A percentile compares a stretch with the other conserved stretches of the same genome.
phyloP scores from a whole-genome alignment of 2,888 invertebrate genomes.

The Parnassius apollo region DNA sequence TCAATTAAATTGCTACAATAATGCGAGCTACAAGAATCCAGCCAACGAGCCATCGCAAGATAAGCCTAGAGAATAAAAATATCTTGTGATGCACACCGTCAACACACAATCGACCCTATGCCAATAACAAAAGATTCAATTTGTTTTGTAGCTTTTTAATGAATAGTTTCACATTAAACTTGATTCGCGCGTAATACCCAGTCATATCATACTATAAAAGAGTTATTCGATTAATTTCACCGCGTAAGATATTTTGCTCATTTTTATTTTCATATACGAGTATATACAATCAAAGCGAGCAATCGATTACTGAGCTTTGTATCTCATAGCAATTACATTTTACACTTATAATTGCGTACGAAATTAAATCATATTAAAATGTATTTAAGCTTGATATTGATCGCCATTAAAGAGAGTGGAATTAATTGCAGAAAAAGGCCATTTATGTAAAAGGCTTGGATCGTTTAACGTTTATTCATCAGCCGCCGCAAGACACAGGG shows the following conservation, averaged over 20 bases:
- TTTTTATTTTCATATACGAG: slow-evolving; percentile 25
- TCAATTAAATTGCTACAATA: slow-evolving; percentile 44
- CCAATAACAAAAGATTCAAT: slow-evolving; percentile 19
- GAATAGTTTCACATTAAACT: slow-evolving; percentile 45
- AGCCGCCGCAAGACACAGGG: too few species aligned
- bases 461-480: too few species aligned
- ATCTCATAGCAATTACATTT: slow-evolving; percentile 21
- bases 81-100: slow-evolving; percentile 23
- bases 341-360: slow-evolving; percentile 15
- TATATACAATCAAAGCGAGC: slow-evolving; percentile 20
- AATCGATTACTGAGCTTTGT: slow-evolving; percentile 9
- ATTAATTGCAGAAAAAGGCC: background rate
- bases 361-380: slow-evolving; percentile 9
- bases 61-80: slow-evolving; percentile 43
- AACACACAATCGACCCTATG: slow-evolving; percentile 33
- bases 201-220: slow-evolving; percentile 40
- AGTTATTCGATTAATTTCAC: slow-evolving; percentile 40
- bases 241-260: slow-evolving; percentile 29
- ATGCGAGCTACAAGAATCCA: slow-evolving; percentile 41
- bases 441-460: too few species aligned
- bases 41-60: slow-evolving; percentile 40
- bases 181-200: slow-evolving; percentile 46
- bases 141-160: slow-evolving; percentile 32
- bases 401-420: background rate
- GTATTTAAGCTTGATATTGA: background rate